Evolutionary conservation across 2,888 invertebrate species (phyloP).

Genomic region (Eupithecia inturbata): DNA sequence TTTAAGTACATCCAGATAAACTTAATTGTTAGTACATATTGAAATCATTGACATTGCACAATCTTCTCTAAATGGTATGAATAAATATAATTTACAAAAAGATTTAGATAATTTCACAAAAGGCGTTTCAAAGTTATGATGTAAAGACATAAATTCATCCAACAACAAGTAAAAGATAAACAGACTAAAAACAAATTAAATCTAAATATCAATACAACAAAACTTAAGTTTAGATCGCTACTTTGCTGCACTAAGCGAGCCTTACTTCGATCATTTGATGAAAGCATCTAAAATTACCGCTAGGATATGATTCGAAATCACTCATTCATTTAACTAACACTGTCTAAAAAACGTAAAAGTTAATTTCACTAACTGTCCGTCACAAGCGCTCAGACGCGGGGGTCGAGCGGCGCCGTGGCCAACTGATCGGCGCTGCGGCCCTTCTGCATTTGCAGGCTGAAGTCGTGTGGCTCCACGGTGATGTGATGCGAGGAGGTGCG

Average conservation of each 20-base stretch:
- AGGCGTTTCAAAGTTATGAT: slow-evolving; percentile 20
- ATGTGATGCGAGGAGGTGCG: slow-evolving; percentile 80
- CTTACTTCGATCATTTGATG: slow-evolving; percentile 50
- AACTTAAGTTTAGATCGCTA: slow-evolving; percentile 44
- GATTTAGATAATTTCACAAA: slow-evolving; percentile 38
- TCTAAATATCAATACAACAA: slow-evolving; percentile 15
- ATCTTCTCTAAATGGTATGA: neutral
- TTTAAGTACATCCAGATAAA: slow-evolving; percentile 5
- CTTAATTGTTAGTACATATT: slow-evolving; percentile 12
- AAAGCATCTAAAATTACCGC: slow-evolving; percentile 65
- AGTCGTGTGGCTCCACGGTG: slow-evolving; percentile 74
- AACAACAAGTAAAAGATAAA: neutral
- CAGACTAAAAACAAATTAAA: slow-evolving; percentile 15
- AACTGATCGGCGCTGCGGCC: slow-evolving; percentile 78
- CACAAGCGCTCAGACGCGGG: slow-evolving; percentile 48
- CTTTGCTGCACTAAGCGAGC: slow-evolving; percentile 44
- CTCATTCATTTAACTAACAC: slow-evolving; percentile 63
- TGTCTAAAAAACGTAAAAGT: slow-evolving; percentile 49
- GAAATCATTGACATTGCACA: neutral
- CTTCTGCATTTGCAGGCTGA: slow-evolving; percentile 67
- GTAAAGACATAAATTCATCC: neutral
- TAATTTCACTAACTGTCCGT: slow-evolving; percentile 55
- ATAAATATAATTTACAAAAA: slow-evolving; percentile 32
- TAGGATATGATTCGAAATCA: slow-evolving; percentile 80
- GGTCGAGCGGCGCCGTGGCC: slow-evolving; percentile 60